Conservation (phyloP, 2,888 invertebrate genomes). For the Uropetala carovei region DNA sequence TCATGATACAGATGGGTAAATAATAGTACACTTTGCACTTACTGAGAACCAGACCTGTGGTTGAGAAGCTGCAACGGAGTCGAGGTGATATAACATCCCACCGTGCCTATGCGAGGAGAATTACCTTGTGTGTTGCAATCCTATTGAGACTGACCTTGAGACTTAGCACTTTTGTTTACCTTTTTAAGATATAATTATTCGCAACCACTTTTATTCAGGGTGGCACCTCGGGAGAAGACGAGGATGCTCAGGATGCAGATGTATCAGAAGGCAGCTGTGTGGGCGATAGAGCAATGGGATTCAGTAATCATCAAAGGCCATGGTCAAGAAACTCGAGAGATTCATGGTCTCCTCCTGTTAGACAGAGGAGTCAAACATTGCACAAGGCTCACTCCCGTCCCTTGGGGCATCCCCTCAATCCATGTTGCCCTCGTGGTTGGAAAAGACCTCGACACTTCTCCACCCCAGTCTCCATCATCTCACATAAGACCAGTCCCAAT, state of each 20-base stretch:
- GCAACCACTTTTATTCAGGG: slow-evolving; percentile 38
- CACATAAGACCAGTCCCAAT: background rate
- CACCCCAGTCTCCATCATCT: background rate
- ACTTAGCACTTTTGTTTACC: too few relatives aligned
- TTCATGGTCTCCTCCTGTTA: slow-evolving; percentile 38
- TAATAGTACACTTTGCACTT: too few relatives aligned
- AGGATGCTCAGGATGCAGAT: slow-evolving; percentile 66
- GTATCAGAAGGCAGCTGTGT: slow-evolving; percentile 65
- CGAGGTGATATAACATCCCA: too few relatives aligned
- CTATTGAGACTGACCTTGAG: too few relatives aligned
- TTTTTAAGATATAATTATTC: background rate
- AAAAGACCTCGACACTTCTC: slow-evolving; percentile 46
- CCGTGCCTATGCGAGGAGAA: too few relatives aligned
- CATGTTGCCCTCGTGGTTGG: slow-evolving; percentile 56
- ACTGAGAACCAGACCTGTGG: too few relatives aligned
- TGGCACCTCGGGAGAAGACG: slow-evolving; percentile 67
- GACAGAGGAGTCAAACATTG: slow-evolving; percentile 40
- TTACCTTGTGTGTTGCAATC: too few relatives aligned
- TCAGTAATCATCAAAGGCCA: background rate
- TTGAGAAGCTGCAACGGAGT: too few relatives aligned
- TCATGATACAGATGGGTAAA: too few relatives aligned
- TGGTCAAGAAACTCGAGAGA: background rate
- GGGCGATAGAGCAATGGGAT: slow-evolving; percentile 3
- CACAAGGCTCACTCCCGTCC: slow-evolving; percentile 36
- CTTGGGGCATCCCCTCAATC: slow-evolving; percentile 35